Evolutionary conservation across 1,140 invertebrate species (phyloP), one percentile per base, ranked within the genome.

Genomic region (Trichonephila clavata): DNA sequence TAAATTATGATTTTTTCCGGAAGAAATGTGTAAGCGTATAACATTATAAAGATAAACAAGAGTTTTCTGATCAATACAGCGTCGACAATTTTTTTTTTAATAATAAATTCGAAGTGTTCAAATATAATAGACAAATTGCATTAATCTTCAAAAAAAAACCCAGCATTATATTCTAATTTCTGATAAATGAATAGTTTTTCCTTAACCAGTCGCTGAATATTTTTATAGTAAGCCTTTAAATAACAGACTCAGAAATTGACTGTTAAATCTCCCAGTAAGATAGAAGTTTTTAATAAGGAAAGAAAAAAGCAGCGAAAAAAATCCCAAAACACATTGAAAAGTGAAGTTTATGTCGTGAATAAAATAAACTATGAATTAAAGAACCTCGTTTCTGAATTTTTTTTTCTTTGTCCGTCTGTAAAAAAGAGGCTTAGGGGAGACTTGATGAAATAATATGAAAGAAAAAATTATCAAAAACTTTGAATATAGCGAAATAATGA

Each of bases 401-500:
- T 10, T 57, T 57, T 7, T 27, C 68, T n/a, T 27, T 14, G 2
- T 14, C 21, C 39, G 6, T 24, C 65, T 50, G 50, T 50, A 50
- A 50, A 59, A 57, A n/a, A 57, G 81, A 16, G 77, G 32, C 77
- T 81, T 81, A 89, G 50, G 50, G 39, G 10, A 63, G n/a, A 18
- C 50, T 61, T 57, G 14, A 57, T 77, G 21, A 60, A 90, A 61
- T 24, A 90, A 80, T 59, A 77, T 39, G 24, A 39, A 68, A 18
- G 50, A 43, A 43, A 68, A 43, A 39, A 4, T 21, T 3, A 39
- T 39, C 32, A 18, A 50, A 6, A 59, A 80, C 18, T 80, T 80
- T 80, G 16, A 90, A 61, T 90, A 80, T 60, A 32, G 32, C 7
- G 43, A 39, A 57, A 89, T 89, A 71, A 89, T 89, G 87, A 61